Conservation (phyloP, 2,888 invertebrate species). For the Galerucella pusilla region DNA sequence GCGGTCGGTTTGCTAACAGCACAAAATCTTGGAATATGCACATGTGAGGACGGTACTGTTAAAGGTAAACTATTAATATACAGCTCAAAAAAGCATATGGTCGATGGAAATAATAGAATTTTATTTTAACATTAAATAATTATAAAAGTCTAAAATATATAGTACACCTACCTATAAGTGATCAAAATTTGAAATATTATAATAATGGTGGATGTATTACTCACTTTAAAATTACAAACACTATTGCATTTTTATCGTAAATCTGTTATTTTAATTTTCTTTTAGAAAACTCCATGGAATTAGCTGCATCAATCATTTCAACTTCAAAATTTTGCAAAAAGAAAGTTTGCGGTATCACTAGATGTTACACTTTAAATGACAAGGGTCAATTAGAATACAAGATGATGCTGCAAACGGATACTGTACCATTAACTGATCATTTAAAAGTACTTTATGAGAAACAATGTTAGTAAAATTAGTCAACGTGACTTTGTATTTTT, state of each 20-base stretch:
- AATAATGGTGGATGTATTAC: too few species aligned
- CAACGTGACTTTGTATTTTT: neutral
- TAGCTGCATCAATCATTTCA: neutral
- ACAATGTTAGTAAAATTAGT: neutral
- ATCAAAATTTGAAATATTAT: too few species aligned
- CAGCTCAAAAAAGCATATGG: neutral
- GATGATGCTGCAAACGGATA: slow-evolving; percentile 17
- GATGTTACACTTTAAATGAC: slow-evolving; percentile 27
- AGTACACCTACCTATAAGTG: too few species aligned
- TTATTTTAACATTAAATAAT: too few species aligned
- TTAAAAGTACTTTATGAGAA: slow-evolving; percentile 26
- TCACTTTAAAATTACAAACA: neutral
- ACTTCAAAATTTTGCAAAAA: neutral
- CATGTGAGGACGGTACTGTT: slow-evolving; percentile 20
- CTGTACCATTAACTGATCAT: slow-evolving; percentile 25
- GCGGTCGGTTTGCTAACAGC: slow-evolving; percentile 3
- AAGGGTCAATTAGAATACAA: slow-evolving; percentile 24
- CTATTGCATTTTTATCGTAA: neutral
- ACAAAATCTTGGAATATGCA: slow-evolving; percentile 24
- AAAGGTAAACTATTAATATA: neutral
- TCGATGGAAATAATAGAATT: too few species aligned
- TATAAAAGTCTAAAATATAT: too few species aligned
- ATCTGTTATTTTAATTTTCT: neutral
- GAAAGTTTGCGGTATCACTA: slow-evolving; percentile 13
- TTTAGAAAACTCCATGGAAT: slow-evolving; percentile 3